Evolutionary conservation across 2,888 invertebrate species (phyloP).

Genomic region (Ectemnius lituratus): DNA sequence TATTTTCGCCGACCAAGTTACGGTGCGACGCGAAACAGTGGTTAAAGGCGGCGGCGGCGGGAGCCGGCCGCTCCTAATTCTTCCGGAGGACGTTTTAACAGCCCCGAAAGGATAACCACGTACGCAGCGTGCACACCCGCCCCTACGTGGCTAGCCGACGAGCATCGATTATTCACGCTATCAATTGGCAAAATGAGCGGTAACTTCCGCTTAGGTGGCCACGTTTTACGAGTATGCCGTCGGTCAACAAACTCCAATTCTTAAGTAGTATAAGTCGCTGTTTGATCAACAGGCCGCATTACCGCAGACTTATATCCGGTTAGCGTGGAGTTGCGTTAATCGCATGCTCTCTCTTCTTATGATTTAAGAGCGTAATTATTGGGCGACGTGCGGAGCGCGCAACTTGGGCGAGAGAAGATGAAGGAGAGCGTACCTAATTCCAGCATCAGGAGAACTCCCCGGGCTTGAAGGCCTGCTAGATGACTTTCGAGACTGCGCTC

Average conservation of each 20-base stretch:
- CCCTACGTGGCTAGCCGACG: background rate
- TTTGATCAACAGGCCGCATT: constrained; percentile 32
- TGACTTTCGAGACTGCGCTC: constrained; percentile 51
- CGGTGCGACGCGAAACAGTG: constrained; percentile 49
- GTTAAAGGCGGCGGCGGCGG: constrained; percentile 49
- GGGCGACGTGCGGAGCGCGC: constrained; percentile 29
- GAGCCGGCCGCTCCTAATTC: constrained; percentile 58
- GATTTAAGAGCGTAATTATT: background rate
- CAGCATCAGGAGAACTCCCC: constrained; percentile 27
- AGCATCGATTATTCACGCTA: constrained; percentile 70
- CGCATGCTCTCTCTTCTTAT: background rate
- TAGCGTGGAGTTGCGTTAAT: constrained; percentile 1
- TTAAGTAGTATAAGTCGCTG: constrained; percentile 16
- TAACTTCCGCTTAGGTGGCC: constrained; percentile 56
- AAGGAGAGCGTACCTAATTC: constrained; percentile 42
- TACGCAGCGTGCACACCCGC: constrained; percentile 53
- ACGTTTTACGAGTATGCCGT: constrained; percentile 62
- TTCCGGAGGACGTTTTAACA: constrained; percentile 65
- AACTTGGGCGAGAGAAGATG: constrained; percentile 26
- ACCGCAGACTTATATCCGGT: constrained; percentile 21
- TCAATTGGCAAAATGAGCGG: constrained; percentile 66
- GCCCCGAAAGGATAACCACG: constrained; percentile 66
- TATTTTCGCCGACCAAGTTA: constrained; percentile 55
- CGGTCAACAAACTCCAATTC: constrained; percentile 35
- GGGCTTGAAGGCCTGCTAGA: constrained; percentile 34